Evolutionary conservation across 2,888 invertebrate species (phyloP).

Genomic region (Drosophila robusta): DNA sequence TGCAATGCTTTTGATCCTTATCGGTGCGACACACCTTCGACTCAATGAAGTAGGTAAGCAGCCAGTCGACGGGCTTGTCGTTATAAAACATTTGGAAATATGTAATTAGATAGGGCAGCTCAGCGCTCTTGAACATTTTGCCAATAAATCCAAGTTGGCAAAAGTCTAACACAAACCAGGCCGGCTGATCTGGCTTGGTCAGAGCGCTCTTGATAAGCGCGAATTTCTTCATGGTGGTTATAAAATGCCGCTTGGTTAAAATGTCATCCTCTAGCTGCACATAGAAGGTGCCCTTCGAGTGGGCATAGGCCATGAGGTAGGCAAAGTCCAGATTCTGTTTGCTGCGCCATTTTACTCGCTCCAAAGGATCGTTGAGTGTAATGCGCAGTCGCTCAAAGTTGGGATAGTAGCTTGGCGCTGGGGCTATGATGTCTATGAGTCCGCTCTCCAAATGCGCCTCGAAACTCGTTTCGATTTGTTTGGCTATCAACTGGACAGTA

Average conservation of each 20-base stretch:
- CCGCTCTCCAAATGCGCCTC: slow-evolving; percentile 90
- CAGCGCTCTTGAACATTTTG: slow-evolving; percentile 95
- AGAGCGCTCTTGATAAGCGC: slow-evolving; percentile 90
- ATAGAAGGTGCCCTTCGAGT: slow-evolving; percentile 93
- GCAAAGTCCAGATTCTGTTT: slow-evolving; percentile 98
- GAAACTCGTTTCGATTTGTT: slow-evolving; percentile 92
- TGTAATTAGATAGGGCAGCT: slow-evolving; percentile 93
- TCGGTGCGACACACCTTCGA: slow-evolving; percentile 95
- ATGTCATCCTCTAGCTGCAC: slow-evolving; percentile 98
- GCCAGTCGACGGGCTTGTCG: slow-evolving; percentile 99
- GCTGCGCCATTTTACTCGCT: slow-evolving; percentile 95
- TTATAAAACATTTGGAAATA: slow-evolving; percentile 98
- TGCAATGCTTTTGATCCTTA: slow-evolving; percentile 94
- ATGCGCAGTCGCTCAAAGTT: slow-evolving; percentile 91
- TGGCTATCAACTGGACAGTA: slow-evolving; percentile 90
- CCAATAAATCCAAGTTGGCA: slow-evolving; percentile 97
- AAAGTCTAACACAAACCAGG: slow-evolving; percentile 96
- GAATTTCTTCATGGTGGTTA: slow-evolving; percentile 93
- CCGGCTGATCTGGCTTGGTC: slow-evolving; percentile 86
- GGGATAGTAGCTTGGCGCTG: slow-evolving; percentile 94
- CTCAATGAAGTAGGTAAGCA: slow-evolving; percentile 94
- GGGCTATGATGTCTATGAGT: slow-evolving; percentile 95
- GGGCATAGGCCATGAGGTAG: slow-evolving; percentile 97
- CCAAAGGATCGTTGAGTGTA: slow-evolving; percentile 93
- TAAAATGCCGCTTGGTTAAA: slow-evolving; percentile 92